Evolutionary conservation across 2,113 vertebrate species (phyloP), one percentile per base, ranked within the genome.

Genomic region (Heterotis niloticus): DNA sequence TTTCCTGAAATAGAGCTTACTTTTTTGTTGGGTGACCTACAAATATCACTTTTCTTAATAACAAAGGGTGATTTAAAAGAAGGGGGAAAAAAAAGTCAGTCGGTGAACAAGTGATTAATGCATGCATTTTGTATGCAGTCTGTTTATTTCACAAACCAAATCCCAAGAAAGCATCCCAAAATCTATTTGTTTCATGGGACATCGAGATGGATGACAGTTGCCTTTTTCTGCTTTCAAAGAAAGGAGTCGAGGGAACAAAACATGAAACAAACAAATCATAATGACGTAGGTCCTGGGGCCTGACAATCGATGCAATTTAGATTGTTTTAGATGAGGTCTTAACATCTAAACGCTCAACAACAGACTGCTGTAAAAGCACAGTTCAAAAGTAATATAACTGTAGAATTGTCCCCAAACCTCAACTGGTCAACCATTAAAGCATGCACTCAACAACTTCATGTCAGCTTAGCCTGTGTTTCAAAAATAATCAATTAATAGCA

Each of bases 151-250:
- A 60, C 54, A 62, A 75, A 62, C 23, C 73, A 75, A 75, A 81
- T 76, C 76, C 77, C 70, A 80, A 76, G 81, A 84, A 86, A 87
- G 81, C 82, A 84, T 82, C 89, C 82, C 86, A 84, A 86, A 87
- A 87, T 90, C 90, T 89, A 79, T 85, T 84, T 79, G 78, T 82
- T 87, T 84, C 82, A 82, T 85, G 84, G 87, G 86, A 86, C 80
- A 81, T 76, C 79, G 81, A 78, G 81, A 91, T 88, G 86, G 84
- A 88, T 89, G 83, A 85, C 79, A 72, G 73, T 77, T 75, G 83
- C 82, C 84, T 86, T 83, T 85, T 74, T 71, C 73, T 80, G 60
- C 73, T 73, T 74, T 79, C 78, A 83, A 14, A 54, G 28, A 74
- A 20, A 74, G 52, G 9, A 74, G n/a, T 56, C n/a, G 57, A 59